Evolutionary conservation across 2,888 invertebrate genomes (phyloP), one percentile per base, ranked within the genome.

Genomic region (Tanytarsus gracilentus): DNA sequence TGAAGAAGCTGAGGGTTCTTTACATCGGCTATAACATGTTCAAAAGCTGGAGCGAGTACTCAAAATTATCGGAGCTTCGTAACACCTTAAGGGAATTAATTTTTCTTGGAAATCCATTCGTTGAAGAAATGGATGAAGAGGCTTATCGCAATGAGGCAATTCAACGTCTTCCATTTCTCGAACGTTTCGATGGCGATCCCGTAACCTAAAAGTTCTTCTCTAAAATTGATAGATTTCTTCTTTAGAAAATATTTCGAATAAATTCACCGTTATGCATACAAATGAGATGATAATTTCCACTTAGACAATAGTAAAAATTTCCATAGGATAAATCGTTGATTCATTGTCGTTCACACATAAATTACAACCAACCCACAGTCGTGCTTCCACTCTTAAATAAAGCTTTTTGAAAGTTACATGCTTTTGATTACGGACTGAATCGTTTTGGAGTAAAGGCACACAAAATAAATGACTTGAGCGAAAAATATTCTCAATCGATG

Each of bases 1-100:
- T 92, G 56, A 84, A 85, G 68, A 88, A 84, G 64, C 71, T 93
- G 0, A 84, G 81, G 72, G 88, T 90, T 0, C 72, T 88, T 0
- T 86, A 86, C 65, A 84, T 88, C 79, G 81, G 85, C 55, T 86
- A 88, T 66, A 88, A 88, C 67, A 70, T 83, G 44, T 85, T 93
- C 0, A 89, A 88, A 70, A 91, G 92, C 62, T 88, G 88, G 88
- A 78, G 77, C 1, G 92, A 92, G 70, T 88, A 90, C 66, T 82
- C 82, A 67, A 86, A 88, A 67, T 71, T 91, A 1, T 82, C 83
- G 77, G 77, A 75, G 66, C 60, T 30, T 2, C 18, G 11, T 9
- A n/a, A 36, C 25, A 74, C 77, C 40, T 70, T 87, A 3, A 81
- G 86, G 70, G 89, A 92, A 65, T 72, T 93, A 2, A 72, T 89